Evolutionary conservation across 2,113 vertebrate genomes (phyloP).

Genomic region (Sturnira hondurensis): DNA sequence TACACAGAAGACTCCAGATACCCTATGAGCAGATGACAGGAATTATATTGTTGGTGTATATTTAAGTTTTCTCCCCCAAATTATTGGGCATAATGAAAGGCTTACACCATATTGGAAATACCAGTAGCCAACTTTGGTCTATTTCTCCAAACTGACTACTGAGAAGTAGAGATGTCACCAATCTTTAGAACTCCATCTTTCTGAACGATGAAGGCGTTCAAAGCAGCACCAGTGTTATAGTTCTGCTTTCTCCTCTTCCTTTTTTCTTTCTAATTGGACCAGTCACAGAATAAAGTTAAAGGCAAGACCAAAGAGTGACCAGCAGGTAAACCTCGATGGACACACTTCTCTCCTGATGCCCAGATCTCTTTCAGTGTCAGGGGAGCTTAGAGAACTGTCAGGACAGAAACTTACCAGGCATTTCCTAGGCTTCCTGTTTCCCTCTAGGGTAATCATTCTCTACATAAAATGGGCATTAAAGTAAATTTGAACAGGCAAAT

Average conservation of each 20-base stretch:
- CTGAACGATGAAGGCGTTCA: background rate
- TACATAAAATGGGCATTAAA: background rate
- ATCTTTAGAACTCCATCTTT: background rate
- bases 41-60: background rate
- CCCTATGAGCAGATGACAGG: background rate
- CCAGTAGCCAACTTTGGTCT: background rate
- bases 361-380: background rate
- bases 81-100: background rate
- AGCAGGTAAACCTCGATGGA: background rate
- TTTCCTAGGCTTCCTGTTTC: background rate
- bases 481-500: background rate
- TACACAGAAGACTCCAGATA: background rate
- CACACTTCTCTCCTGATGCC: background rate
- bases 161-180: background rate
- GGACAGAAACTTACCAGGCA: background rate
- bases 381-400: background rate
- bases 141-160: background rate
- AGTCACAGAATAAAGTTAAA: background rate
- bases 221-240: background rate
- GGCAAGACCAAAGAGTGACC: accelerated
- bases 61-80: background rate
- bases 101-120: background rate
- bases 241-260: background rate
- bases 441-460: background rate
- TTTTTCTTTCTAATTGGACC: background rate